Conservation (phyloP, 2,113 vertebrate species). For the Baryphthengus martii region DNA sequence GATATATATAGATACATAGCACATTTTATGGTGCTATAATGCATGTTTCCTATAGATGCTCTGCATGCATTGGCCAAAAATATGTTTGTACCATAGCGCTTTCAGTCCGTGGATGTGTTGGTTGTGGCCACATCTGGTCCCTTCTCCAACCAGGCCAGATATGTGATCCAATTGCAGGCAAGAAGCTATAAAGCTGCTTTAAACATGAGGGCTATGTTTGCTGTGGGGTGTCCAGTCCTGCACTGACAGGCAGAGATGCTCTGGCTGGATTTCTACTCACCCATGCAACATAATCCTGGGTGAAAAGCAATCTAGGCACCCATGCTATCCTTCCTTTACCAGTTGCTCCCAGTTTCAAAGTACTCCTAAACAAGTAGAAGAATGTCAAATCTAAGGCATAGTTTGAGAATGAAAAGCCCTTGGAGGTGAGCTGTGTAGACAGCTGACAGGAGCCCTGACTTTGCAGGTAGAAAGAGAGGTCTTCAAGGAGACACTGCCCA, state of each 20-base stretch:
- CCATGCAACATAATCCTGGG: rapidly evolving
- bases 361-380: not conserved
- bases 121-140: not conserved
- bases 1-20: no score
- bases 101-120: not conserved
- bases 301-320: not conserved
- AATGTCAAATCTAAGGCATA: not conserved
- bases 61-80: not conserved
- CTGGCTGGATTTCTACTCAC: not conserved
- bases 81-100: rapidly evolving
- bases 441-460: not conserved
- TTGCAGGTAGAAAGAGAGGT: not conserved
- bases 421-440: not conserved
- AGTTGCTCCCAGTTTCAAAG: not conserved
- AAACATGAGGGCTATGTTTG: not conserved
- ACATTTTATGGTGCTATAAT: not conserved
- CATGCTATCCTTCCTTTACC: not conserved
- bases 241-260: not conserved
- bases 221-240: not conserved
- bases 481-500: not conserved
- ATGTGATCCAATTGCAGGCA: not conserved
- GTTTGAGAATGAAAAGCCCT: not conserved
- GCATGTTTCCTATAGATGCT: not conserved
- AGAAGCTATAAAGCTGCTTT: not conserved
- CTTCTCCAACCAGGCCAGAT: not conserved